Base-by-base conservation (phyloP, 2,113 vertebrate species). In the Danionella cerebrum region DNA sequence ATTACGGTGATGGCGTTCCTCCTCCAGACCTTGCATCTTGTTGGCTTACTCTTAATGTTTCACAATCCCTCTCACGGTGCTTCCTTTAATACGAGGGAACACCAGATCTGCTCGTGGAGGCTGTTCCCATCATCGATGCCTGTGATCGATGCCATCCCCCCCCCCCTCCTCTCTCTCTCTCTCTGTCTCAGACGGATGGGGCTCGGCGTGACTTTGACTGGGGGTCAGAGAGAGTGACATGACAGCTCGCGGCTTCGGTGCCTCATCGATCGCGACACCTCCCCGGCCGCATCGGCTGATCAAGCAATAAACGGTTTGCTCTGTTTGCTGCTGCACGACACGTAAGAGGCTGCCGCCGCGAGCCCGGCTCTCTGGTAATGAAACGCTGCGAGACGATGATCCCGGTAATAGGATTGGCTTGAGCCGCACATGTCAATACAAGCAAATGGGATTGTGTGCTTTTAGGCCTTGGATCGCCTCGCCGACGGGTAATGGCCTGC, bases 241-340 rank as follows among this genome's bases (percentile, higher is more conserved):
- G 73, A 75, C 70, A 72, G 67, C 41, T 33, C 48, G 65, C 72
- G 80, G 83, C 80, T 88, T 85, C 86, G 87, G 83, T 83, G 82
- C 83, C 81, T 84, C 91, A 91, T 86, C 84, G 89, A 90, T 87
- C 75, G 78, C 73, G 84, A 84, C 84, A 88, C 79, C 83, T 89
- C 91, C 86, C 80, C 84, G 83, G 85, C 88, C 88, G 89, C 88
- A 86, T 90, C 87, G 82, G 84, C 86, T 89, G 82, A 91, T 90
- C 88, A 85, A 88, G 60, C 85, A 87, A 85, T 89, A 92, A 91
- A 83, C 85, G 89, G 90, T 89, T 89, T 89, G 91, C 89, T 84
- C 81, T 80, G 77, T 77, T 82, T 84, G 82, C 80, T 68, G 31
- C 54, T 79, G 83, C 82, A 85, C 85, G 88, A 86, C 86, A 83